Base-by-base conservation (phyloP, 2,888 invertebrate genomes). In the Ectropis crepuscularia region DNA sequence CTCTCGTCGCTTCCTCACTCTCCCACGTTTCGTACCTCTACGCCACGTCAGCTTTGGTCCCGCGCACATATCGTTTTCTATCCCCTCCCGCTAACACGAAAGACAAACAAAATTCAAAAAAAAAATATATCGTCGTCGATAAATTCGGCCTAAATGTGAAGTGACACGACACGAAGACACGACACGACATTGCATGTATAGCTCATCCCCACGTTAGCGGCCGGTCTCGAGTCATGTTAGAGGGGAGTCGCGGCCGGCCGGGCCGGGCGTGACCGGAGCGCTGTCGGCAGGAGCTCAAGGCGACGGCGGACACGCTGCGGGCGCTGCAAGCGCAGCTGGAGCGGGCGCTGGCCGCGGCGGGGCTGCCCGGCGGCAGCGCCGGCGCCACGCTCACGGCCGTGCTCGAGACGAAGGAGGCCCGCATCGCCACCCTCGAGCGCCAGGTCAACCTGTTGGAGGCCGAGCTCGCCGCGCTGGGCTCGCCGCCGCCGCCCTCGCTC, bases 401-500 rank as follows among this genome's bases (percentile, higher is more conserved):
- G 88, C 94, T 96, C 93, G 96, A 96, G 93, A 96, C 96, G 79
- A 96, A 97, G 95, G 97, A 97, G 92, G 96, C 96, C 82, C 95
- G 97, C 89, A 97, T 98, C 89, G 95, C 96, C 84, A 96, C 96
- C 72, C 94, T 98, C 91, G 97, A 98, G 94, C 96, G 96, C 80
- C 97, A 97, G 91, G 95, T 97, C 78, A 94, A 94, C 78, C 93
- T 96, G 85, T 94, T 97, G 87, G 97, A 97, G 93, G 94, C 95
- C 88, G 96, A 96, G 93, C 92, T 97, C 88, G 89, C 88, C 80
- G 85, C 87, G 85, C 86, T 86, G 82, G 88, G 79, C 83, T 90
- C 87, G 83, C 89, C 90, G 90, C 90, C 87, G 88, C 89, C 92
- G 84, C 86, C 89, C 81, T 90, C 92, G 82, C 88, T 91, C 86